Evolutionary conservation across 2,797 vertebrate species (phyloP).

Genomic region (Pampus argenteus): DNA sequence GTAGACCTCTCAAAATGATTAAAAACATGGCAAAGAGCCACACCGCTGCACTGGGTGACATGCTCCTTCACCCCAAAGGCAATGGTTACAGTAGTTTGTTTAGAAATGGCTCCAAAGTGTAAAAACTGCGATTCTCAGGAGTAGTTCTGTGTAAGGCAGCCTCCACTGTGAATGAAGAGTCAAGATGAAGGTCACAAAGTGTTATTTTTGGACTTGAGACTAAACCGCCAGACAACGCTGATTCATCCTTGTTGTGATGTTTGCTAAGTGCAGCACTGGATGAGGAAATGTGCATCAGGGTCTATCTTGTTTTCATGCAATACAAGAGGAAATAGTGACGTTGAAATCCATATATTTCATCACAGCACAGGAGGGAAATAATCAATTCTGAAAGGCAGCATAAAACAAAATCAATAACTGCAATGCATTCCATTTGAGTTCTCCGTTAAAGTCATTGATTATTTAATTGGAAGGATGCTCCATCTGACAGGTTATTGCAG

Average conservation of each 20-base stretch:
- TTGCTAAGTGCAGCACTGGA: neutral
- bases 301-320: neutral
- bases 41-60: too few species aligned
- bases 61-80: too few species aligned
- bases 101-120: too few species aligned
- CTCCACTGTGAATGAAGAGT: too few species aligned
- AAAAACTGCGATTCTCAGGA: too few species aligned
- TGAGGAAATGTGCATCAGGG: neutral
- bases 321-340: conserved; percentile 8
- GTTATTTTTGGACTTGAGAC: neutral
- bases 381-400: conserved; percentile 11
- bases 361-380: conserved; percentile 9
- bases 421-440: conserved; percentile 29
- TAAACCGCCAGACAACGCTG: neutral
- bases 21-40: too few species aligned
- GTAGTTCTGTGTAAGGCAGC: too few species aligned
- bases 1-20: too few species aligned
- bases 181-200: too few species aligned
- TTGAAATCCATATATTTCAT: conserved; percentile 28
- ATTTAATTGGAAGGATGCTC: conserved; percentile 39
- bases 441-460: conserved; percentile 49
- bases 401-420: conserved; percentile 28
- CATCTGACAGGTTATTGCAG: conserved; percentile 34
- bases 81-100: too few species aligned
- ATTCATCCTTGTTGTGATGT: neutral